Evolutionary conservation across 1,140 invertebrate genomes (phyloP).

Genomic region (Acromyrmex charruanus): DNA sequence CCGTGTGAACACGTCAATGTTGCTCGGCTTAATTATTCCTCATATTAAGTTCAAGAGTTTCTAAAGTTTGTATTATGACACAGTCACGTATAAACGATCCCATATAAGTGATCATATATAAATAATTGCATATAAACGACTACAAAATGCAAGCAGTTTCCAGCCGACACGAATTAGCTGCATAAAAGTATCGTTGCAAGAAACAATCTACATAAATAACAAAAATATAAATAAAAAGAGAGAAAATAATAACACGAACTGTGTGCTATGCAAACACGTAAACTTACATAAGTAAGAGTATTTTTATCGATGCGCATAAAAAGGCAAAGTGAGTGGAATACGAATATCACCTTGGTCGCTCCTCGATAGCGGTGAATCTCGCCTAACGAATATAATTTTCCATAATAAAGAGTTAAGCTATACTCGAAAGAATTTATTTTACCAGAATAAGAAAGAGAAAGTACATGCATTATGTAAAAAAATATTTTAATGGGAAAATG

Average conservation of each 20-base stretch:
- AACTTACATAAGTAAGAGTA: constrained; percentile 4
- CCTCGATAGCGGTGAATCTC: constrained; percentile 43
- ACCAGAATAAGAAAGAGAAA: background rate
- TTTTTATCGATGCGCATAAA: constrained; percentile 41
- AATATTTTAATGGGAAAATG: constrained; percentile 20
- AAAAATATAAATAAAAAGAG: background rate
- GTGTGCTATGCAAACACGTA: background rate
- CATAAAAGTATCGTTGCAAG: constrained; percentile 23
- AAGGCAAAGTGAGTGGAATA: constrained; percentile 41
- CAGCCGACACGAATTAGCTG: constrained; percentile 11
- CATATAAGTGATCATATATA: background rate
- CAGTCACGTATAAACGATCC: constrained; percentile 12
- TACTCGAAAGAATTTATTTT: constrained; percentile 40
- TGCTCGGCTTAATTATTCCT: constrained; percentile 4
- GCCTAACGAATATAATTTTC: constrained; percentile 29
- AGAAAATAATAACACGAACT: background rate
- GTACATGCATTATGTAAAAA: background rate
- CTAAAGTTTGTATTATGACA: constrained; percentile 9
- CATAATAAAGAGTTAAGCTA: constrained; percentile 53
- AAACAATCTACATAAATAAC: background rate
- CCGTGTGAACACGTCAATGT: background rate
- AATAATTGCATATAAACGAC: constrained; percentile 16
- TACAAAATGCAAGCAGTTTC: constrained; percentile 8
- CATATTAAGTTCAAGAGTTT: constrained; percentile 54
- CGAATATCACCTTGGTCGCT: background rate